A percentile compares a stretch with the other conserved stretches of the same genome.
Conservation (phyloP, 2,888 invertebrate genomes). For the Leucoma salicis region DNA sequence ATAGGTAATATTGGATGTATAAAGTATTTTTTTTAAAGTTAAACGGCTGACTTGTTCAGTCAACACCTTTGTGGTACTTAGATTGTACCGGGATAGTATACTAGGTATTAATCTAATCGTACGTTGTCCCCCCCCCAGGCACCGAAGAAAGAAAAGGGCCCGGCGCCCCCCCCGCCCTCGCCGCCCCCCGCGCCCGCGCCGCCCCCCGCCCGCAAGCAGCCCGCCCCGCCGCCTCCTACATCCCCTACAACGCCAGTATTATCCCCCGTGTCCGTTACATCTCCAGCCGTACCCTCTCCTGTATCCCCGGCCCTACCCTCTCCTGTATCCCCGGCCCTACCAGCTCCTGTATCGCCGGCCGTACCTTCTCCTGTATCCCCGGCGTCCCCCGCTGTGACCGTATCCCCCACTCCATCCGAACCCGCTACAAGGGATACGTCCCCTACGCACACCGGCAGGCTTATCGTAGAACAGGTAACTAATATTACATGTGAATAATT, state of each 20-base stretch:
- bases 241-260: constrained; percentile 40
- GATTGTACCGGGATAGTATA: too few species aligned
- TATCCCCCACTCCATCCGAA: neutral
- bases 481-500: too few species aligned
- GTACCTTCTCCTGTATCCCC: neutral
- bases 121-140: too few species aligned
- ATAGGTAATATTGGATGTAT: too few species aligned
- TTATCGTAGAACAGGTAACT: constrained; percentile 61
- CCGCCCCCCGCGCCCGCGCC: constrained; percentile 28
- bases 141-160: neutral
- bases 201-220: constrained; percentile 18
- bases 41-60: too few species aligned
- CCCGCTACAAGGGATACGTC: constrained; percentile 2
- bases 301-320: constrained; percentile 19
- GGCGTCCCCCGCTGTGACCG: neutral
- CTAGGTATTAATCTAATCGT: too few species aligned
- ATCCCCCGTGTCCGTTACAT: constrained; percentile 31
- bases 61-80: too few species aligned
- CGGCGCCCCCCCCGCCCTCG: neutral
- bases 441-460: constrained; percentile 47
- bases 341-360: neutral
- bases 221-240: constrained; percentile 18
- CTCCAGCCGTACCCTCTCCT: constrained; percentile 15
- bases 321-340: neutral
- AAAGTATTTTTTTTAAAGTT: too few species aligned